phyloP scores from a whole-genome alignment of 2,113 vertebrate genomes.

The Felis chaus region DNA sequence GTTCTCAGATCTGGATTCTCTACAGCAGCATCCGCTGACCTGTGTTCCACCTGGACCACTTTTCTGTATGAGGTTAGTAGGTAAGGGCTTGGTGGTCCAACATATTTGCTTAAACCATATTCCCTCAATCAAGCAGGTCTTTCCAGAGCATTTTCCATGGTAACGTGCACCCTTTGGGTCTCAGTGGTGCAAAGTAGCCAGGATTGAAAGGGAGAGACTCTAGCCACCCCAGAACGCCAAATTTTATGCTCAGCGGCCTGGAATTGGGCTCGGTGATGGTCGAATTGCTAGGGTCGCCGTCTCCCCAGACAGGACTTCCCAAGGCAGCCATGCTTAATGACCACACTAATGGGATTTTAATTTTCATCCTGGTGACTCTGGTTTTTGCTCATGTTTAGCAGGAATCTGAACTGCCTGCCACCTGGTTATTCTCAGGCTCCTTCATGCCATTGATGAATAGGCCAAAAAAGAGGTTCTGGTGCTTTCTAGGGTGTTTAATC shows the following conservation, averaged over 20 bases:
- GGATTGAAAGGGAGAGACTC: neutral
- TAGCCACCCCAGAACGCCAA: neutral
- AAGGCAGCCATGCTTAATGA: neutral
- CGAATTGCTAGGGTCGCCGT: neutral
- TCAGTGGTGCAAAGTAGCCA: neutral
- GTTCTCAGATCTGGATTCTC: neutral
- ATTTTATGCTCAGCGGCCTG: neutral
- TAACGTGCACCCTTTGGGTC: neutral
- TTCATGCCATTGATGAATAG: neutral
- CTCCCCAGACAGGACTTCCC: neutral
- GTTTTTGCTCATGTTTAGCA: neutral
- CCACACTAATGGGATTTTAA: neutral
- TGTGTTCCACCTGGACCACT: neutral
- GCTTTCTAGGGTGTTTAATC: neutral
- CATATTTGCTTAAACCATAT: neutral
- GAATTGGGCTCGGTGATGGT: neutral
- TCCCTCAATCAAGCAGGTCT: neutral
- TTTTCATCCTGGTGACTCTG: neutral
- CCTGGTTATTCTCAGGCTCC: neutral
- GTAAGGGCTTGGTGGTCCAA: neutral
- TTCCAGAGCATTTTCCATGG: neutral
- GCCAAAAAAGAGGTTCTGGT: neutral
- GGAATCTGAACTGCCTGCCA: neutral
- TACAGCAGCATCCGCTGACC: neutral
- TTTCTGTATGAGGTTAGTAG: neutral